Conservation (phyloP, 1,140 invertebrate genomes). For the Drosophila jambulina region DNA sequence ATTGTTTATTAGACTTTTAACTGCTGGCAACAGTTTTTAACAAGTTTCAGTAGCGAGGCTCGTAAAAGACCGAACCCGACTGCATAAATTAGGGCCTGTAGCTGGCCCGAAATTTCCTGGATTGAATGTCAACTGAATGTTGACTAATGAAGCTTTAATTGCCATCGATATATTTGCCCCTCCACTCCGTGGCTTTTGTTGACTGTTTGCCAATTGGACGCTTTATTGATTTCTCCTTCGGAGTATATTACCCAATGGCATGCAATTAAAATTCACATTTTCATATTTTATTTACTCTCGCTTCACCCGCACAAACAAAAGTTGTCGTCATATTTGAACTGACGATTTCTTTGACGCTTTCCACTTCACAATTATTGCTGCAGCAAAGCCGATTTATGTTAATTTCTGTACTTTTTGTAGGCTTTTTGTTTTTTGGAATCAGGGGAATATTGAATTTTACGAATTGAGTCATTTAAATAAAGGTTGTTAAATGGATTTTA, state of each 20-base stretch:
- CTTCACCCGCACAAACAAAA: constrained; percentile 56
- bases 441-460: constrained; percentile 10
- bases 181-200: constrained; percentile 11
- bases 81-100: constrained; percentile 32
- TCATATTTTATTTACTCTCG: constrained; percentile 42
- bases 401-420: constrained; percentile 11
- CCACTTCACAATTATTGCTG: constrained; percentile 16
- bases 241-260: constrained; percentile 40
- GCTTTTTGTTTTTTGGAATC: constrained; percentile 4
- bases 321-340: constrained; percentile 23
- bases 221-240: constrained; percentile 37
- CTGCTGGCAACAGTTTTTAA: constrained; percentile 64
- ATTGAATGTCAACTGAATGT: constrained; percentile 31
- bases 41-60: constrained; percentile 69
- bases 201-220: constrained; percentile 36
- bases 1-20: constrained; percentile 74
- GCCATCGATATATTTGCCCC: constrained; percentile 51
- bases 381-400: background rate
- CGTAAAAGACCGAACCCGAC: constrained; percentile 26
- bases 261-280: constrained; percentile 70
- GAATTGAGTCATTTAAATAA: constrained; percentile 21
- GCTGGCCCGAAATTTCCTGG: constrained; percentile 25
- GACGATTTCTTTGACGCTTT: constrained; percentile 56
- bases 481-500: constrained; percentile 15
- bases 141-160: constrained; percentile 69